Conservation (phyloP, 2,113 vertebrate species). For the Aphyosemion australe region DNA sequence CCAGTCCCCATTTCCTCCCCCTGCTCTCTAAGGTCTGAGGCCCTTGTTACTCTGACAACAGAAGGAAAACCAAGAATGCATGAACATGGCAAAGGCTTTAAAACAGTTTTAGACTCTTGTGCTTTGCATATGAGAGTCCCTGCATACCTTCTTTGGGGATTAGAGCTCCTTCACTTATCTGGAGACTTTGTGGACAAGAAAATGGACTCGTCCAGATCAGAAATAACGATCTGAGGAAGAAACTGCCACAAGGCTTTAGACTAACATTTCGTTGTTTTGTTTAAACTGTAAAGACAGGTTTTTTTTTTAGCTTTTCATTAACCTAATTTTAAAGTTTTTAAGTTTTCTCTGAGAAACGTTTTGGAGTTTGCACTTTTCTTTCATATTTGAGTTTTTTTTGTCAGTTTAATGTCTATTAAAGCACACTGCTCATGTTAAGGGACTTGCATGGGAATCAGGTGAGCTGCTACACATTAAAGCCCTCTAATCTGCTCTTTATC, state of each 20-base stretch:
- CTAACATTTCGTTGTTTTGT: not conserved
- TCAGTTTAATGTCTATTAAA: too few species aligned
- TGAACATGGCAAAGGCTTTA: constrained; percentile 34
- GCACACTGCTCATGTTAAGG: too few species aligned
- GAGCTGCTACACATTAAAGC: too few species aligned
- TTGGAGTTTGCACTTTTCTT: too few species aligned
- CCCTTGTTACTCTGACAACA: constrained; percentile 47
- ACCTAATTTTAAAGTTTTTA: too few species aligned
- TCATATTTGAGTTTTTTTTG: too few species aligned
- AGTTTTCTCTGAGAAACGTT: too few species aligned
- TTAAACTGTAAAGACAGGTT: too few species aligned
- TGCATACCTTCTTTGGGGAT: constrained; percentile 47
- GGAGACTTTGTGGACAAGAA: constrained; percentile 21
- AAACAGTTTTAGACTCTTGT: constrained; percentile 12
- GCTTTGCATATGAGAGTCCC: constrained; percentile 13
- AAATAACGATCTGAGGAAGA: constrained; percentile 13
- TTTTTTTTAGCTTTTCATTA: not conserved
- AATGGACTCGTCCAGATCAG: constrained; percentile 1
- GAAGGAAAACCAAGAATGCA: constrained; percentile 30
- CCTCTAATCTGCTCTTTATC: too few species aligned
- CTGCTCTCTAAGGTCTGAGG: constrained; percentile 26
- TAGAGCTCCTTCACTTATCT: constrained; percentile 43
- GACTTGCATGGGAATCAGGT: too few species aligned
- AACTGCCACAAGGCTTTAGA: too few species aligned
- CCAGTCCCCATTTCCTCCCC: not conserved